These are phyloP conservation scores for Hydropsyche betteni DNA, from an alignment of 2,888 invertebrate genomes.

Conservation along the genomic window DNA sequence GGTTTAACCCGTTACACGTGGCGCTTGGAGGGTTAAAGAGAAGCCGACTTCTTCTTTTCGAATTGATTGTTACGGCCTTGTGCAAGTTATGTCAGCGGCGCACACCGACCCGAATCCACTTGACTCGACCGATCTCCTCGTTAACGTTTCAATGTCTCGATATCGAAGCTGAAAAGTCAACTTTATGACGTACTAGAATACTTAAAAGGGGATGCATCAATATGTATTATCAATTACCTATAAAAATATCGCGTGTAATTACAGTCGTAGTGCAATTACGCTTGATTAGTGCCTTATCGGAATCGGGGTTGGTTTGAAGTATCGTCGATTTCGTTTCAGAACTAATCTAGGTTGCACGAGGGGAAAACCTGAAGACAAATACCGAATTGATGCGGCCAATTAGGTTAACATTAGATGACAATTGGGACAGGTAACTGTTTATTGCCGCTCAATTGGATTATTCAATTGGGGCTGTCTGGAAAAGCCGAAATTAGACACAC, in stretches of 20 bases:
- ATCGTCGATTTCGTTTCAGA: too few relatives aligned
- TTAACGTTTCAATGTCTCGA: slow-evolving; percentile 32
- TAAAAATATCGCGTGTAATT: too few relatives aligned
- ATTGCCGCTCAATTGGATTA: slow-evolving; percentile 22
- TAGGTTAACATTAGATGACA: not conserved
- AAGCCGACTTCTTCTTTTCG: slow-evolving; percentile 6
- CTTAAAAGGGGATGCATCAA: too few relatives aligned
- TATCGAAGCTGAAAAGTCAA: not conserved
- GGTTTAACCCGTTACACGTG: too few relatives aligned
- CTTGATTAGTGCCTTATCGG: too few relatives aligned
- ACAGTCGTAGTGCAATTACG: too few relatives aligned
- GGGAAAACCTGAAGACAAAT: not conserved
- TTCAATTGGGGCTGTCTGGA: slow-evolving; percentile 7
- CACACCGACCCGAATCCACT: slow-evolving; percentile 37
- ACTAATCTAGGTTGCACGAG: not conserved
- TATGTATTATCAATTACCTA: too few relatives aligned
- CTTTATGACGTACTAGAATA: too few relatives aligned
- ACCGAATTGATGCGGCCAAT: not conserved
- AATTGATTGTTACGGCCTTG: slow-evolving; percentile 39
- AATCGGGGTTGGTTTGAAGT: too few relatives aligned
- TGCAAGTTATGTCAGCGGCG: slow-evolving; percentile 33
- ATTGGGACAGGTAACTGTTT: slow-evolving; percentile 28
- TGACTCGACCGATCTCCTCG: slow-evolving; percentile 32
- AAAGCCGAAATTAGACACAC: not conserved
- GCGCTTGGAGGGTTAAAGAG: slow-evolving; percentile 3